These are phyloP conservation scores for Campoplex capitator DNA, from an alignment of 2,888 invertebrate genomes.

Conservation along the genomic window DNA sequence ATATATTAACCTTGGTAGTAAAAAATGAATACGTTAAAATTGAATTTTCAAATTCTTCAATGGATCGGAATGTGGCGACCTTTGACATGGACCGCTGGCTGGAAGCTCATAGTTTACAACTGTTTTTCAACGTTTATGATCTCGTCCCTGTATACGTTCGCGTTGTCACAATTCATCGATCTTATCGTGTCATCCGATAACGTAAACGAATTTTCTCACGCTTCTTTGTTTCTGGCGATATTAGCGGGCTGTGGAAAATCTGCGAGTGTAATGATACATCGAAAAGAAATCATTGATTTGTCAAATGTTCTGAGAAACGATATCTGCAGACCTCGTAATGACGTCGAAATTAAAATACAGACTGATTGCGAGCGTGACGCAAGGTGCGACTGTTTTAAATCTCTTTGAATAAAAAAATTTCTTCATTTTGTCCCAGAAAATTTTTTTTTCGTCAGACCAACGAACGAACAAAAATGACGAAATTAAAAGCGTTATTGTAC, in stretches of 20 bases:
- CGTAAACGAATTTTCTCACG: constrained; percentile 68
- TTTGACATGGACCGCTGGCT: background rate
- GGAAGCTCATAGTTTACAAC: constrained; percentile 7
- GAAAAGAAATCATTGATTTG: constrained; percentile 51
- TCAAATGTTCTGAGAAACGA: constrained; percentile 50
- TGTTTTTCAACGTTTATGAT: constrained; percentile 8
- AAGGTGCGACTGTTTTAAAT: constrained; percentile 16
- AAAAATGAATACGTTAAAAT: constrained; percentile 49
- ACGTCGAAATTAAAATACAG: constrained; percentile 44
- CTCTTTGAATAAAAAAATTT: constrained; percentile 31
- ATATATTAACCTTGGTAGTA: background rate
- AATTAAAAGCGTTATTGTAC: no score
- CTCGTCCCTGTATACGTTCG: constrained; percentile 14
- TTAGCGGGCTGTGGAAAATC: constrained; percentile 66
- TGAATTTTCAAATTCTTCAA: constrained; percentile 57
- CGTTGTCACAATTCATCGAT: constrained; percentile 66
- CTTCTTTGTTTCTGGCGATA: constrained; percentile 69
- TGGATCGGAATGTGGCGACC: constrained; percentile 23
- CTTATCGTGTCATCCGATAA: constrained; percentile 57
- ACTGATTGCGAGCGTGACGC: constrained; percentile 30
- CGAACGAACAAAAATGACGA: no score
- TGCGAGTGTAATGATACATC: constrained; percentile 58
- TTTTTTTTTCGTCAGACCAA: background rate
- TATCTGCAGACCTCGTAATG: constrained; percentile 42
- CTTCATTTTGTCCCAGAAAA: background rate